phyloP scores from a whole-genome alignment of 2,113 vertebrate genomes.

The Lycaon pictus region DNA sequence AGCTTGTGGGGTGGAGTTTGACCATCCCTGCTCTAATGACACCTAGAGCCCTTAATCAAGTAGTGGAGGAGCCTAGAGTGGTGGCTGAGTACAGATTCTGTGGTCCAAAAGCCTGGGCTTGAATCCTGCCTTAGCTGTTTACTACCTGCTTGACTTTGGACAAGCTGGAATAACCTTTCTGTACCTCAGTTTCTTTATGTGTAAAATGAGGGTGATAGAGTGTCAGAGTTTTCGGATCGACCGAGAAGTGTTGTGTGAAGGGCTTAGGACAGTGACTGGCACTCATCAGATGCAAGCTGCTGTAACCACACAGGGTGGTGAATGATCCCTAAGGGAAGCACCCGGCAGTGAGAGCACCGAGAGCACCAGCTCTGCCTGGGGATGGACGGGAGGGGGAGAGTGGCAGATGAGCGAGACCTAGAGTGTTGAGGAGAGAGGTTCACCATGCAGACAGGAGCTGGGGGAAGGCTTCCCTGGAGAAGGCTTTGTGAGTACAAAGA shows the following conservation, averaged over 20 bases:
- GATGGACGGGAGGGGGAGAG: no score
- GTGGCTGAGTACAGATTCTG: neutral
- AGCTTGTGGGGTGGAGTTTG: neutral
- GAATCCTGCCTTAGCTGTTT: neutral
- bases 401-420: neutral
- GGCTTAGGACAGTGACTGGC: neutral
- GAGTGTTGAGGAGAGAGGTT: neutral
- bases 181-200: neutral
- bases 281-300: neutral
- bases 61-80: neutral
- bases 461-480: neutral
- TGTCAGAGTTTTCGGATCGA: neutral
- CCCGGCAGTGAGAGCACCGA: neutral
- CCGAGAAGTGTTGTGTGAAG: neutral
- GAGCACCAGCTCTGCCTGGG: fast-evolving
- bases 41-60: neutral
- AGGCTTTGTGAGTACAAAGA: neutral
- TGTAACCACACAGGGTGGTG: fast-evolving
- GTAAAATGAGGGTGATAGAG: neutral
- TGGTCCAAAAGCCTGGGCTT: neutral
- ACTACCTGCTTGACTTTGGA: neutral
- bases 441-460: neutral
- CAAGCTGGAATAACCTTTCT: neutral
- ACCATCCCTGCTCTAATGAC: neutral
- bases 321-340: fast-evolving